Base-by-base conservation (phyloP, 1,140 invertebrate genomes). In the Bradynema listronoti region DNA sequence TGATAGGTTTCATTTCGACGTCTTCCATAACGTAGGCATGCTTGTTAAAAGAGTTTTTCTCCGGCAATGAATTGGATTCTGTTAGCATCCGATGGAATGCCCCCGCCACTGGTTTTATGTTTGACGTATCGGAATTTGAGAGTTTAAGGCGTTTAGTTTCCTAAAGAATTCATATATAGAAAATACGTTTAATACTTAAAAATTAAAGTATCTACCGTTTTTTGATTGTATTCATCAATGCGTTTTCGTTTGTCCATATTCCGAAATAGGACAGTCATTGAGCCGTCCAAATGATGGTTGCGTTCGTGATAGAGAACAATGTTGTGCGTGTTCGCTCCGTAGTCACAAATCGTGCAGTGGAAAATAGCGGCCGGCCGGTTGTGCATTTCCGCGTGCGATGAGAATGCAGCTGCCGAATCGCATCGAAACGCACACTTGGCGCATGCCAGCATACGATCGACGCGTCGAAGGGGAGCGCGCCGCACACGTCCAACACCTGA, bases 261-360 rank as follows among this genome's bases (percentile, higher is more conserved):
- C 27, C 34, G 29, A 5, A n/a, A 19, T 2, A 29, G 3, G 27
- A 5, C 16, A 3, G 47, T 50, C 16, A 50, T 9, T 29, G 47
- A 63, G 22, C 63, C 16, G 25, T 43, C 61, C 61, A 63, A 39
- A 22, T 65, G 61, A 50, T 61, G 59, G 41, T 61, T 61, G 16
- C 50, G 56, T 24, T 61, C 57, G 39, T 61, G 59, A 36, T 58
- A 61, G 19, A 61, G 56, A 32, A 60, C 55, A 16, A 61, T 46
- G 16, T 61, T 61, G 19, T 45, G 30, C 22, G 59, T 61, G 36
- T 61, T 36, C 9, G 59, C 56, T 11, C 19, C 16, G 57, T 61
- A 61, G 36, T 61, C 59, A 49, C 59, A 61, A 11, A 25, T 43
- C 3, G 42, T 58, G 55, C 59, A 61, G n/a, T 29, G 16, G 49